phyloP scores from a whole-genome alignment of 2,888 invertebrate species.

The Hypena proboscidalis region DNA sequence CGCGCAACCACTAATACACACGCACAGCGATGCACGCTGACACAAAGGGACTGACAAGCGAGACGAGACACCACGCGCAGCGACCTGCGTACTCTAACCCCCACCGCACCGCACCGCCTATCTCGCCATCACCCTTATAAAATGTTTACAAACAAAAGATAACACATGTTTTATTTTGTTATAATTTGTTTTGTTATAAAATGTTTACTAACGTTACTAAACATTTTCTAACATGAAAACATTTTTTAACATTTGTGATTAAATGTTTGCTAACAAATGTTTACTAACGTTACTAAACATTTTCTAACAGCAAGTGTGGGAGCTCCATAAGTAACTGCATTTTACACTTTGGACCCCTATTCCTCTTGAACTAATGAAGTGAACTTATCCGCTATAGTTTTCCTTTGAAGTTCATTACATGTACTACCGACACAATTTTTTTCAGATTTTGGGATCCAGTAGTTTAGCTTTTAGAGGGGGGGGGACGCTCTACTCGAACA shows the following conservation, averaged over 20 bases:
- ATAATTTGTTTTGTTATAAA: slow-evolving; percentile 22
- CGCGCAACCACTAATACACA: slow-evolving; percentile 37
- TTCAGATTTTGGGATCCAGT: no score
- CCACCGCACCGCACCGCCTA: slow-evolving; percentile 23
- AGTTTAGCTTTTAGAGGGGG: no score
- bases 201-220: slow-evolving; percentile 21
- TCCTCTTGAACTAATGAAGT: no score
- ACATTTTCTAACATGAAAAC: slow-evolving; percentile 24
- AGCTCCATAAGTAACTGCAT: no score
- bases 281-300: slow-evolving; percentile 25
- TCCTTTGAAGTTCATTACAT: no score
- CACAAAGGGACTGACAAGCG: slow-evolving; percentile 37
- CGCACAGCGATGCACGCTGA: slow-evolving; percentile 38
- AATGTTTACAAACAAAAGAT: slow-evolving; percentile 28
- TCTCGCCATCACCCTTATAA: slow-evolving; percentile 23
- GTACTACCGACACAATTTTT: no score
- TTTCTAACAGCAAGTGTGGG: slow-evolving; percentile 25
- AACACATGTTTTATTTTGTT: slow-evolving; percentile 27
- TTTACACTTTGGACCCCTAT: no score
- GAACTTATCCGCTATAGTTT: no score
- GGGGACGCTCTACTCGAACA: no score
- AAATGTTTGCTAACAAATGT: slow-evolving; percentile 28
- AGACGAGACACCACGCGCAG: slow-evolving; percentile 28
- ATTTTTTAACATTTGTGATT: slow-evolving; percentile 22
- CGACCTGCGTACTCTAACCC: slow-evolving; percentile 21